These are phyloP conservation scores for Xanthorhoe designata DNA, from an alignment of 2,888 invertebrate genomes.

Conservation along the genomic window DNA sequence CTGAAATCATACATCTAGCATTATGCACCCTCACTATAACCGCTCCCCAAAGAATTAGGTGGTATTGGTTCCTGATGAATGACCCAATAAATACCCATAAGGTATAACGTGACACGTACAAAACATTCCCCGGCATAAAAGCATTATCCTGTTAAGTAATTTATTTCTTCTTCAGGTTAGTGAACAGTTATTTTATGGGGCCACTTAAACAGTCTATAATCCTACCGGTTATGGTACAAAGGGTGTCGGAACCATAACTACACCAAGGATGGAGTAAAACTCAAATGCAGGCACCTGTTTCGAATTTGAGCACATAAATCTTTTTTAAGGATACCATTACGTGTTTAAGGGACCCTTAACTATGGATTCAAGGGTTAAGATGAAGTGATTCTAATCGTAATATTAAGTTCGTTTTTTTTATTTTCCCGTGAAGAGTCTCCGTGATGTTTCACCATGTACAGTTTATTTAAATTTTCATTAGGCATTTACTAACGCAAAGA, in stretches of 20 bases:
- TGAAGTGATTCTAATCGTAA: constrained; percentile 52
- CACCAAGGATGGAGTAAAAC: constrained; percentile 72
- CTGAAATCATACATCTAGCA: constrained; percentile 69
- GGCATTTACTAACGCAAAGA: no score
- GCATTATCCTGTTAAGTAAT: constrained; percentile 84
- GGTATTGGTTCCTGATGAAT: constrained; percentile 81
- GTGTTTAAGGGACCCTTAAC: constrained; percentile 49
- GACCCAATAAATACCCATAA: constrained; percentile 84
- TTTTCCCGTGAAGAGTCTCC: constrained; percentile 5
- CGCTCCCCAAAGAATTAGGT: constrained; percentile 78
- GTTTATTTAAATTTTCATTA: not conserved
- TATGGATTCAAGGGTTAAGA: constrained; percentile 49
- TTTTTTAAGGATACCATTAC: constrained; percentile 53
- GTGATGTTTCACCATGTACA: not conserved
- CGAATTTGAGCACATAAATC: constrained; percentile 69
- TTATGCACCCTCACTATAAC: constrained; percentile 83
- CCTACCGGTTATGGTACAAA: constrained; percentile 76
- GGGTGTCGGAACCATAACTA: constrained; percentile 74
- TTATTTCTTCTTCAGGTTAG: constrained; percentile 83
- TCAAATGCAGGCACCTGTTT: constrained; percentile 69
- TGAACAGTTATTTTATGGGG: constrained; percentile 79
- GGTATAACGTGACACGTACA: constrained; percentile 81
- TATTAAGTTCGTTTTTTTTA: constrained; percentile 46
- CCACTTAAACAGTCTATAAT: constrained; percentile 83
- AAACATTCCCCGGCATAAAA: constrained; percentile 80